Evolutionary conservation across 2,888 invertebrate species (phyloP).

Genomic region (Drosophila sordidapex): DNA sequence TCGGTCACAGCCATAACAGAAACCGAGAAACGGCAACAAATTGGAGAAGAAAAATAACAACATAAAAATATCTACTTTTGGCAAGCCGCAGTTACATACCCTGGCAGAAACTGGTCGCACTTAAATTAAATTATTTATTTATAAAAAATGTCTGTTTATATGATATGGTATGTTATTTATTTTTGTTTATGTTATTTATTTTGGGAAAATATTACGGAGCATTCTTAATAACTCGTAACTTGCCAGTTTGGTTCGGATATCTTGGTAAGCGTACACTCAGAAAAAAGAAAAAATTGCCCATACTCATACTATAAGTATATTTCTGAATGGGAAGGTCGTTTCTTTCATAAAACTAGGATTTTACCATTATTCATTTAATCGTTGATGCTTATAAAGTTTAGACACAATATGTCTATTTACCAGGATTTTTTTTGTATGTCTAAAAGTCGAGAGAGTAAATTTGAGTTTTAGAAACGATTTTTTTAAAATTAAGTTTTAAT

Average conservation of each 20-base stretch:
- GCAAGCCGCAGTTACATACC: neutral
- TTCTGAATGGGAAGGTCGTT: fast-evolving
- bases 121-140: neutral
- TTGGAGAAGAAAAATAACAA: neutral
- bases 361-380: neutral
- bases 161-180: neutral
- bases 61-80: neutral
- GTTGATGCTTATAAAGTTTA: neutral
- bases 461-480: neutral
- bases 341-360: fast-evolving
- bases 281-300: too few relatives aligned
- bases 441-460: neutral
- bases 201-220: neutral
- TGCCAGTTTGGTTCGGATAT: neutral
- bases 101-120: neutral
- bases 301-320: neutral
- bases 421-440: neutral
- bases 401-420: neutral
- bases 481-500: neutral
- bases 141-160: neutral
- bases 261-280: neutral
- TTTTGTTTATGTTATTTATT: neutral
- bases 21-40: constrained; percentile 34
- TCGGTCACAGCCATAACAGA: constrained; percentile 32
- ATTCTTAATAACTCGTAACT: neutral